These are phyloP conservation scores for Caenorhabditis wallacei DNA, from an alignment of 2,888 invertebrate genomes.

Conservation along the genomic window DNA sequence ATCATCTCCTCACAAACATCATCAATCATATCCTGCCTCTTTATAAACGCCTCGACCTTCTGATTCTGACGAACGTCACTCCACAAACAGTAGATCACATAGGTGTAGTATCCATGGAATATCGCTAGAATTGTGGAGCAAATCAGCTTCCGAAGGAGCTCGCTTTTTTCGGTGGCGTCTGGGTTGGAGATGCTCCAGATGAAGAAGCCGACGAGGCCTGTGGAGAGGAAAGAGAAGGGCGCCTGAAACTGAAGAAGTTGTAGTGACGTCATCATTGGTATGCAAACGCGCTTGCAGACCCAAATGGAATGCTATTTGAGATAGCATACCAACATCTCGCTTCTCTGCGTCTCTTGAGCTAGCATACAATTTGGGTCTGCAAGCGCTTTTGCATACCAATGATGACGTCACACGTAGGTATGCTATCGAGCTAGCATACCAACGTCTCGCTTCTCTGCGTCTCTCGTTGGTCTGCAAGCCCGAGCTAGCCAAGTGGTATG, in stretches of 20 bases:
- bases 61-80: constrained; percentile 5
- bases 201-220: not conserved
- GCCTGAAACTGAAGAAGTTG: constrained; percentile 21
- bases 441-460: too few species aligned
- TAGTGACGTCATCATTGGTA: too few species aligned
- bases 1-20: constrained; percentile 55
- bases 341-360: too few species aligned
- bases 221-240: constrained; percentile 18
- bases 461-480: too few species aligned
- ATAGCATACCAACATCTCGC: too few species aligned
- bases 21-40: constrained; percentile 41
- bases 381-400: too few species aligned
- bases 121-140: not conserved
- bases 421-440: too few species aligned
- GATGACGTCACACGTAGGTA: too few species aligned
- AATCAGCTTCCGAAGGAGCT: not conserved
- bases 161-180: not conserved
- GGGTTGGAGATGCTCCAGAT: not conserved
- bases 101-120: constrained; percentile 33
- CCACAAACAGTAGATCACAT: constrained; percentile 18
- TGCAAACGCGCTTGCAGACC: too few species aligned
- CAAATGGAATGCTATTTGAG: too few species aligned
- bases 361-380: too few species aligned
- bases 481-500: too few species aligned
- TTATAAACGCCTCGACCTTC: constrained; percentile 29